These are phyloP conservation scores for Dendroctonus valens DNA, from an alignment of 1,140 invertebrate species.

Conservation along the genomic window DNA sequence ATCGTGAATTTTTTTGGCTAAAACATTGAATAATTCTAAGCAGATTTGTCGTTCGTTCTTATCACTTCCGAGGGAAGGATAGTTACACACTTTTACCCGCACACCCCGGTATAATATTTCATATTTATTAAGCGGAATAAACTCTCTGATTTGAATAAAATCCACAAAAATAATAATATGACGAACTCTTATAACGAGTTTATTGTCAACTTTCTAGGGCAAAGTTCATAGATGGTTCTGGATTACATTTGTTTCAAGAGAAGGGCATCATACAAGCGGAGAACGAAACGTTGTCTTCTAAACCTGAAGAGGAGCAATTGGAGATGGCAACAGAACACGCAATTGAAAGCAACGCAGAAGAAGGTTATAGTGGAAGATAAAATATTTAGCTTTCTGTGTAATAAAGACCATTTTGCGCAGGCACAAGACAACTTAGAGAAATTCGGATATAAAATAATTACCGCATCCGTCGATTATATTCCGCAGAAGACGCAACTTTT, in stretches of 20 bases:
- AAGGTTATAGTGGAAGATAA: conserved; percentile 55
- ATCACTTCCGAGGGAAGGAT: no score
- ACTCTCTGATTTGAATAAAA: no score
- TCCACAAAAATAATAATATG: no score
- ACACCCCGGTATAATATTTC: no score
- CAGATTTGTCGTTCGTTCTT: no score
- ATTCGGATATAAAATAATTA: conserved; percentile 52
- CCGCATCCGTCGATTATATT: conserved; percentile 52
- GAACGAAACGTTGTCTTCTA: conserved; percentile 25
- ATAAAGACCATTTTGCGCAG: conserved; percentile 42
- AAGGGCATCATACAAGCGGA: conserved; percentile 56
- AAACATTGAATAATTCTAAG: no score
- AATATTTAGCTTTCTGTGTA: conserved; percentile 52
- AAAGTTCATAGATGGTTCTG: conserved; percentile 39
- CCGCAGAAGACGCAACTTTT: conserved; percentile 50
- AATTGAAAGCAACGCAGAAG: conserved; percentile 61
- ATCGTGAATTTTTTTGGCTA: no score
- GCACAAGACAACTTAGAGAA: conserved; percentile 49
- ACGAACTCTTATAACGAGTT: no score
- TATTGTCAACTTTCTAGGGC: conserved; percentile 36
- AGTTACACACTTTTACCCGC: no score
- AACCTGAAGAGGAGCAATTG: conserved; percentile 44
- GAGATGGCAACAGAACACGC: conserved; percentile 63
- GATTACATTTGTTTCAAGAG: conserved; percentile 54
- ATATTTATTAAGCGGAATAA: no score